Evolutionary conservation across 2,113 vertebrate genomes (phyloP).

Genomic region (Catharus minimus): DNA sequence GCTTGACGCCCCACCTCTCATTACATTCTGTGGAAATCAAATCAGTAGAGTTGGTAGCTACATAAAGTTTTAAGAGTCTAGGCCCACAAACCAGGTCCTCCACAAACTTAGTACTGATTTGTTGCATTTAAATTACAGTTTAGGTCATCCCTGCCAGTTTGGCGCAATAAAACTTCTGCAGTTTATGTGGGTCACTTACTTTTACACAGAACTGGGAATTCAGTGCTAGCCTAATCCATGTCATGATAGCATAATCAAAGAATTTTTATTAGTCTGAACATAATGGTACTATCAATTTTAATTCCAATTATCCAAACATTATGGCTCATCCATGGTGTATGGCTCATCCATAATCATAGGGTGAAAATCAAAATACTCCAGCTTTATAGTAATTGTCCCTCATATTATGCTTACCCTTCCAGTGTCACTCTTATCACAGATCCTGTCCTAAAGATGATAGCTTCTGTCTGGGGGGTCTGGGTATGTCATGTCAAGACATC

Average conservation of each 20-base stretch:
- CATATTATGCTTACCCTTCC: neutral
- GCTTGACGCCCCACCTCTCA: neutral
- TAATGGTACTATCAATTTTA: neutral
- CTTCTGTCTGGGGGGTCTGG: neutral
- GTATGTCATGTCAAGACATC: neutral
- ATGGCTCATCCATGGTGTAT: neutral
- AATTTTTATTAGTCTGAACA: neutral
- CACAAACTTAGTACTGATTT: neutral
- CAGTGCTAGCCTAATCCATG: neutral
- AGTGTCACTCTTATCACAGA: neutral
- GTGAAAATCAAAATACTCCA: neutral
- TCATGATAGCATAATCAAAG: neutral
- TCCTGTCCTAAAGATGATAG: neutral
- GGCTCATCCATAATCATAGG: neutral
- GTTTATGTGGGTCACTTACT: neutral
- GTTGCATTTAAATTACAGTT: neutral
- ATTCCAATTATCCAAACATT: neutral
- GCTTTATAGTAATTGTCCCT: neutral
- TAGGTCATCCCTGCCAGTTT: neutral
- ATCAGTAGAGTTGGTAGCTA: neutral
- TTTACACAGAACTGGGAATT: neutral
- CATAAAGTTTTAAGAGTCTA: neutral
- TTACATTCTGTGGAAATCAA: neutral
- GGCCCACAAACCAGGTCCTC: neutral
- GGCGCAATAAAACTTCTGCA: neutral